Percentiles rank a stretch among this genome's conserved stretches.
phyloP scores from a whole-genome alignment of 1,140 invertebrate species.

The Drosophila kepulauana region DNA sequence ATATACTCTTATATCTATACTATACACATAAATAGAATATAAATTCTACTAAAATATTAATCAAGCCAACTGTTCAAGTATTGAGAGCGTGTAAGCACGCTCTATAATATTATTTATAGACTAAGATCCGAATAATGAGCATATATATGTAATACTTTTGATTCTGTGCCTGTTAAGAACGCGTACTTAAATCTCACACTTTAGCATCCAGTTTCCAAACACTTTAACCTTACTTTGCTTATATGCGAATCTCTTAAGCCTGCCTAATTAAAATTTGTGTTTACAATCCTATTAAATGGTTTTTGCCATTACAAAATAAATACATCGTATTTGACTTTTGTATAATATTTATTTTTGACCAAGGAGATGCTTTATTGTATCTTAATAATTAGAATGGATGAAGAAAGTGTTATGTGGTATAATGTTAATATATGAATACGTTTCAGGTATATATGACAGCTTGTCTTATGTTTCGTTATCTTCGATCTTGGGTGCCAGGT shows the following conservation, averaged over 20 bases:
- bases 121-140: conserved; percentile 37
- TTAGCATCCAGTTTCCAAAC: background rate
- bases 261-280: conserved; percentile 33
- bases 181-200: conserved; percentile 18
- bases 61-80: conserved; percentile 72
- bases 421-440: conserved; percentile 54
- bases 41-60: conserved; percentile 51
- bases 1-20: conserved; percentile 32
- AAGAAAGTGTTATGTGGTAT: conserved; percentile 38
- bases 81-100: conserved; percentile 63
- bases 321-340: conserved; percentile 7
- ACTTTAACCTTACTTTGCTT: conserved; percentile 11
- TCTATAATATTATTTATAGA: conserved; percentile 51
- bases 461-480: conserved; percentile 87
- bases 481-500: conserved; percentile 99
- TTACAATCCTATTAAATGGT: conserved; percentile 55
- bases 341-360: conserved; percentile 55
- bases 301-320: conserved; percentile 51
- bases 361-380: conserved; percentile 42
- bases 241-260: background rate
- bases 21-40: conserved; percentile 38
- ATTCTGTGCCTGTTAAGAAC: conserved; percentile 48
- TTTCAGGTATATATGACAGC: background rate
- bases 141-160: conserved; percentile 22
- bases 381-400: conserved; percentile 63